These are phyloP conservation scores for Eupithecia inturbata DNA, from an alignment of 2,888 invertebrate genomes.

Conservation along the genomic window DNA sequence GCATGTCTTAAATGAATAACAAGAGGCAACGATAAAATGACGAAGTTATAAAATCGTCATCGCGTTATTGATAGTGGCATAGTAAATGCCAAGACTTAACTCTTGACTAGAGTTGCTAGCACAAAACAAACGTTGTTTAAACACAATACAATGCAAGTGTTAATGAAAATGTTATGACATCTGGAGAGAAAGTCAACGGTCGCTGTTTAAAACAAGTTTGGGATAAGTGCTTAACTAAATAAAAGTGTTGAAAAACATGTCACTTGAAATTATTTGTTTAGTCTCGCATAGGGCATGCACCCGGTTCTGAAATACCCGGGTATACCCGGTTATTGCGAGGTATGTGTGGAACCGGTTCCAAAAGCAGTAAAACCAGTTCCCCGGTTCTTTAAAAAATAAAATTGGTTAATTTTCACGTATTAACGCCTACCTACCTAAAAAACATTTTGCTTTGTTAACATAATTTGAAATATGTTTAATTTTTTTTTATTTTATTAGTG, in stretches of 20 bases:
- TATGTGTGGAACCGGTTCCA: no score
- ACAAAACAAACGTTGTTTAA: conserved; percentile 24
- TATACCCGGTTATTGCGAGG: no score
- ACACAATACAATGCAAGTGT: conserved; percentile 28
- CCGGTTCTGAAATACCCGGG: no score
- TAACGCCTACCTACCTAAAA: no score
- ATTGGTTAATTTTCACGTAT: no score
- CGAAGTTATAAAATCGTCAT: neutral
- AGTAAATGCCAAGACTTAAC: neutral
- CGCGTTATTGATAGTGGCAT: conserved; percentile 2
- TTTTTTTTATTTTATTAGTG: no score
- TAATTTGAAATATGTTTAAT: no score
- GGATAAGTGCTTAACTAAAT: conserved; percentile 39
- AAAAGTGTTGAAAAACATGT: conserved; percentile 56
- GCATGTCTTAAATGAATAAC: neutral
- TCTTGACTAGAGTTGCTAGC: neutral
- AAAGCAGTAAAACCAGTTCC: no score
- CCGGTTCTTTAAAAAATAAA: no score
- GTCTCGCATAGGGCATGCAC: no score
- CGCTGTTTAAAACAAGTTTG: conserved; percentile 42
- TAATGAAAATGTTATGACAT: conserved; percentile 38
- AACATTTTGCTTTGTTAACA: no score
- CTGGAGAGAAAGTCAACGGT: conserved; percentile 41
- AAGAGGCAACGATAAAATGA: neutral
- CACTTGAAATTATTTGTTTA: conserved; percentile 57